phyloP scores from a whole-genome alignment of 2,113 vertebrate genomes.

The Ciconia boyciana region DNA sequence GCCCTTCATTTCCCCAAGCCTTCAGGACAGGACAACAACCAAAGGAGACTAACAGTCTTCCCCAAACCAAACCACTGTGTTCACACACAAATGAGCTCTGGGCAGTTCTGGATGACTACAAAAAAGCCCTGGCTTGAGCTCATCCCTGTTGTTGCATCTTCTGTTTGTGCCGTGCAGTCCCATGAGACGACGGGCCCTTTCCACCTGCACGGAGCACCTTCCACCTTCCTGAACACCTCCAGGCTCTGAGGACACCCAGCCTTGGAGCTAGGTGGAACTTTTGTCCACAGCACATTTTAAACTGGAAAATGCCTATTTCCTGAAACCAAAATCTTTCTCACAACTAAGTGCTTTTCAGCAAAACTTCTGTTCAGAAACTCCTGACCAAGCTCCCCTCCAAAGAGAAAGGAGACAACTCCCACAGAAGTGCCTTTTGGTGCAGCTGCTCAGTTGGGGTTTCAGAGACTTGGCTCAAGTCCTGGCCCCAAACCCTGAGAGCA shows the following conservation, averaged over 20 bases:
- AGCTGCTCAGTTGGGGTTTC: neutral
- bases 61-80: neutral
- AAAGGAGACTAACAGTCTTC: neutral
- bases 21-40: neutral
- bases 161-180: neutral
- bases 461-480: neutral
- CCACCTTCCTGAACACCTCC: neutral
- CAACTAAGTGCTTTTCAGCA: neutral
- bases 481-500: neutral
- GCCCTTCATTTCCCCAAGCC: neutral
- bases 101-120: neutral
- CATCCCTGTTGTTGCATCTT: neutral
- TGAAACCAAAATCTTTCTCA: neutral
- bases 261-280: neutral
- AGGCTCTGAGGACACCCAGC: neutral
- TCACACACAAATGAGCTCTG: neutral
- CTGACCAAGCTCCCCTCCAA: neutral
- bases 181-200: fast-evolving
- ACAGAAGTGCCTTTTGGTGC: neutral
- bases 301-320: neutral
- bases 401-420: neutral
- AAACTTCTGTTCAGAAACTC: neutral
- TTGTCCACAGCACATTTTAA: neutral
- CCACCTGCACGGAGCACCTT: neutral
- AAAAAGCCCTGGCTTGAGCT: neutral